Evolutionary conservation across 2,113 vertebrate genomes (phyloP).

Genomic region (Hippocampus mohnikei): DNA sequence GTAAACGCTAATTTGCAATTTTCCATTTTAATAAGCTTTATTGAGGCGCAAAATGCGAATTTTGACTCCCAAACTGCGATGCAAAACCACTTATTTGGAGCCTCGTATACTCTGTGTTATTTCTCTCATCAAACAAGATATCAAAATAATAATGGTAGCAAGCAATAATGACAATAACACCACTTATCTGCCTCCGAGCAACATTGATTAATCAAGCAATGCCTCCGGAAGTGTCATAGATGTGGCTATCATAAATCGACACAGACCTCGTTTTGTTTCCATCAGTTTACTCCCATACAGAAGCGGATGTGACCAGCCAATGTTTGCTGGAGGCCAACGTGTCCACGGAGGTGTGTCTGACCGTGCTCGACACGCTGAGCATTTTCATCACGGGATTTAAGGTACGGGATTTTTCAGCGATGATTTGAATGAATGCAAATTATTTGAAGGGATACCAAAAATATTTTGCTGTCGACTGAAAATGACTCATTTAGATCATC

Average conservation of each 20-base stretch:
- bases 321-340: constrained; percentile 90
- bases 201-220: background rate
- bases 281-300: constrained; percentile 86
- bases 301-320: constrained; percentile 88
- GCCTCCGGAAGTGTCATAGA: background rate
- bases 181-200: background rate
- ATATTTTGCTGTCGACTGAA: too few species aligned
- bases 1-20: too few species aligned
- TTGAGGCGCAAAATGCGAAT: too few species aligned
- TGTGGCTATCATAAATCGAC: constrained; percentile 11
- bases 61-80: too few species aligned
- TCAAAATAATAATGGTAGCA: background rate
- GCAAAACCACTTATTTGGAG: too few species aligned
- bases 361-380: constrained; percentile 89
- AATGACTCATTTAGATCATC: too few species aligned
- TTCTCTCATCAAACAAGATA: background rate
- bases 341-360: constrained; percentile 94
- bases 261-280: constrained; percentile 16
- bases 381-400: constrained; percentile 94
- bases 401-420: constrained; percentile 63
- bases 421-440: background rate
- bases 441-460: background rate
- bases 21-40: too few species aligned
- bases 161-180: background rate
- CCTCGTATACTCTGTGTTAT: background rate